Evolutionary conservation across 1,140 invertebrate species (phyloP), one percentile per base, ranked within the genome.

Genomic region (Argopecten irradians): DNA sequence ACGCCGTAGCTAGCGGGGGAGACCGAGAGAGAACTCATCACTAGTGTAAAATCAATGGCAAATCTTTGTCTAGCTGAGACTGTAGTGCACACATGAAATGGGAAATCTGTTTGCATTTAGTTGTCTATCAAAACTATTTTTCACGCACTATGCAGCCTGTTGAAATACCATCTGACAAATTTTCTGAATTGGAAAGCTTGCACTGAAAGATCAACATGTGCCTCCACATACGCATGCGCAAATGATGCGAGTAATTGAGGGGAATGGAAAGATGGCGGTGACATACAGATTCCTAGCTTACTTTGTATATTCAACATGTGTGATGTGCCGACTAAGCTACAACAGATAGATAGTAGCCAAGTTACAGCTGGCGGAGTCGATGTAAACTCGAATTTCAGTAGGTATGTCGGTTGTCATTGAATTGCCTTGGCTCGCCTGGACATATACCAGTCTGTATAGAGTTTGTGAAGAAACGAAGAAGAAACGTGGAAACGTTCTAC

Each of bases 241-340:
- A 36, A 39, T 88, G 87, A 88, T 88, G 83, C 83, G 87, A 88
- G 83, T 88, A 88, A 84, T 88, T 88, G 87, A 41, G 41, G 83
- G 83, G 87, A 88, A 88, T 88, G 87, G 84, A 55, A 88, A 88
- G 87, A 88, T 88, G 87, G 87, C 87, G 87, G 87, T 88, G 87
- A 85, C 87, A 34, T 88, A 46, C 34, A 43, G 84, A 55, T 88
- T 3, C n/a, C 5, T 22, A 5, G 55, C 55, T 71, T 71, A 71
- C 33, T 88, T 88, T 82, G 36, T 83, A 71, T 39, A 88, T 87
- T 87, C 83, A 88, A 84, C 83, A 84, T 88, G 87, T 88, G 87
- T 85, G 43, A 88, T 88, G 36, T 41, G 39, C 16, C 34, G 41
- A 16, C 71, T 34, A 33, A 16, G 32, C 35, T 34, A 43, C 39